phyloP scores from a whole-genome alignment of 2,888 invertebrate species.

The Hecatera dysodea region DNA sequence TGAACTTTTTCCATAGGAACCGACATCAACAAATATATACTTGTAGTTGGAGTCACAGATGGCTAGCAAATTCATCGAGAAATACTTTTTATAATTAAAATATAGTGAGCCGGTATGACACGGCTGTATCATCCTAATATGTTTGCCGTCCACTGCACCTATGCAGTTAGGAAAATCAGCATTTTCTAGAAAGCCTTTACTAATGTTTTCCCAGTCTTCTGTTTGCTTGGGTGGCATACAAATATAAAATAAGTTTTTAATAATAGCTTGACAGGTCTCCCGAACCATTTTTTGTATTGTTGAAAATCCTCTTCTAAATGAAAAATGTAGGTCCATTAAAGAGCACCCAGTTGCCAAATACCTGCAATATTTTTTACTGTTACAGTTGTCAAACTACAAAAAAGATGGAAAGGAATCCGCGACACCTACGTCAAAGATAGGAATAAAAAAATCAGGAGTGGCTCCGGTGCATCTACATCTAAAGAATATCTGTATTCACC shows the following conservation, averaged over 20 bases:
- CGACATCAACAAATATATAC: conserved; percentile 57
- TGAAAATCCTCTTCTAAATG: no score
- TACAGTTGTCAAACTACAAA: no score
- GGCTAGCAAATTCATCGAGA: conserved; percentile 55
- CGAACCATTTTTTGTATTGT: no score
- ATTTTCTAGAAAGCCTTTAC: conserved; percentile 50
- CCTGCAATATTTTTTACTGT: no score
- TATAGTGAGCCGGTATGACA: conserved; percentile 46
- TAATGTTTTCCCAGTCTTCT: conserved; percentile 49
- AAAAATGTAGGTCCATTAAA: no score
- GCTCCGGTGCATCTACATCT: conserved; percentile 43
- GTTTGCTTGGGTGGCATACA: conserved; percentile 58
- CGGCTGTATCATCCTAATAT: conserved; percentile 48
- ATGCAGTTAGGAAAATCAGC: conserved; percentile 32
- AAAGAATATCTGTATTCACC: conserved; percentile 58
- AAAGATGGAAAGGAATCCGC: conserved; percentile 30
- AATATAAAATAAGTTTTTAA: no score
- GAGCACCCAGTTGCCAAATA: no score
- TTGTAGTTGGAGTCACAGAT: conserved; percentile 57
- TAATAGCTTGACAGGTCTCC: no score
- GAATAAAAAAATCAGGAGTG: conserved; percentile 54
- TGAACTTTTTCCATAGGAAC: conserved; percentile 51
- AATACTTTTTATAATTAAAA: conserved; percentile 39
- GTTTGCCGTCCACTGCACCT: conserved; percentile 29
- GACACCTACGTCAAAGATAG: conserved; percentile 49